Evolutionary conservation across 2,113 vertebrate species (phyloP).

Genomic region (Struthio camelus): DNA sequence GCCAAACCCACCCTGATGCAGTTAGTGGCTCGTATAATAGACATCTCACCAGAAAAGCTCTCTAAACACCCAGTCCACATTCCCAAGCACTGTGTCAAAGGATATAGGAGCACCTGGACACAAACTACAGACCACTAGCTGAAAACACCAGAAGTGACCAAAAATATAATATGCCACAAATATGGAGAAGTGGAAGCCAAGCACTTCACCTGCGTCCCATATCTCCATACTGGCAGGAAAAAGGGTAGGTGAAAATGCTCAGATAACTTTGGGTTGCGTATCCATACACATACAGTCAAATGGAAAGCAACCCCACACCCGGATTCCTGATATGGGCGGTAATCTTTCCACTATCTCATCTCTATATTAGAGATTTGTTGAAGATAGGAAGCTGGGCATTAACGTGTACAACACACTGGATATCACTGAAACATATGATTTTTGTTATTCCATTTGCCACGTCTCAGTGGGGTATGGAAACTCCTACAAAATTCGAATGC

Average conservation of each 20-base stretch:
- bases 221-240: background rate
- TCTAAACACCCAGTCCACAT: background rate
- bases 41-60: background rate
- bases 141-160: background rate
- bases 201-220: rapidly evolving
- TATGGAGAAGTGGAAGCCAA: background rate
- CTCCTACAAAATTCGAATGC: background rate
- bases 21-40: rapidly evolving
- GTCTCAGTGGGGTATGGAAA: background rate
- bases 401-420: background rate
- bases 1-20: background rate
- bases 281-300: background rate
- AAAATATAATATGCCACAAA: background rate
- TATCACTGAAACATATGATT: background rate
- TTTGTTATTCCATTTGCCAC: background rate
- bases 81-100: rapidly evolving
- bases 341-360: background rate
- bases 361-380: background rate
- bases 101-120: background rate
- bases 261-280: rapidly evolving
- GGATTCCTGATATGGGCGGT: background rate
- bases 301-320: rapidly evolving
- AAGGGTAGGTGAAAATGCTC: rapidly evolving
- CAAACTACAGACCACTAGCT: background rate
- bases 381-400: background rate